A percentile compares a stretch with the other conserved stretches of the same genome.
These are phyloP conservation scores for Charanyca ferruginea DNA, from an alignment of 2,888 invertebrate genomes.

Conservation along the genomic window DNA sequence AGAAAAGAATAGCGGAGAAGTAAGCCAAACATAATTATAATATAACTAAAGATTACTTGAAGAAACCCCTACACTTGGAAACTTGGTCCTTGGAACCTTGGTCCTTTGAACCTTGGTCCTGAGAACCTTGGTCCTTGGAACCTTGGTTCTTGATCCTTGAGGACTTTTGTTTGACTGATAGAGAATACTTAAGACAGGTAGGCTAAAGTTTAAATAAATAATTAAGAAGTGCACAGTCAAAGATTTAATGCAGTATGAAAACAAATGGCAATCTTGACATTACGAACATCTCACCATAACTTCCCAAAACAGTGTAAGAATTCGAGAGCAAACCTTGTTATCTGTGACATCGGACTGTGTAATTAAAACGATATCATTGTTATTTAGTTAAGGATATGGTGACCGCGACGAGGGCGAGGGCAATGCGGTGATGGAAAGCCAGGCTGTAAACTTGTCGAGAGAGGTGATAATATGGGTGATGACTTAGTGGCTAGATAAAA, in stretches of 20 bases:
- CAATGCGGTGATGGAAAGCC: slow-evolving; percentile 76
- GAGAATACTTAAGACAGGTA: no score
- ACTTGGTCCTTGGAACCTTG: no score
- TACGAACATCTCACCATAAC: slow-evolving; percentile 25
- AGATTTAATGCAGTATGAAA: neutral
- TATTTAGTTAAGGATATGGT: slow-evolving; percentile 87
- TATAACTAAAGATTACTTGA: no score
- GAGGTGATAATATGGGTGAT: slow-evolving; percentile 55
- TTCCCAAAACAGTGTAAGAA: slow-evolving; percentile 52
- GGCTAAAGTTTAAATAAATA: no score
- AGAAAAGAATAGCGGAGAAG: no score
- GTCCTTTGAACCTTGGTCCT: no score
- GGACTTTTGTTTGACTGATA: no score
- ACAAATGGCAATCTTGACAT: slow-evolving; percentile 9
- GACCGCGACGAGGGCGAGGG: slow-evolving; percentile 82
- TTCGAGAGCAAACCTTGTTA: slow-evolving; percentile 64
- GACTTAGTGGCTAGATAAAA: slow-evolving; percentile 46
- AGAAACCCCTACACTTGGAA: no score
- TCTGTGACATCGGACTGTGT: slow-evolving; percentile 81
- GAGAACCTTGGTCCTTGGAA: no score
- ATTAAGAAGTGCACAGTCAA: no score
- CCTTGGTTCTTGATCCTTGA: no score
- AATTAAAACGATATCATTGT: slow-evolving; percentile 80
- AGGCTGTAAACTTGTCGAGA: slow-evolving; percentile 79
- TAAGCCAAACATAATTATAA: no score